Percentiles rank a stretch among this genome's conserved stretches.
Conservation (phyloP, 2,113 vertebrate species). For the Anolis sagrei region DNA sequence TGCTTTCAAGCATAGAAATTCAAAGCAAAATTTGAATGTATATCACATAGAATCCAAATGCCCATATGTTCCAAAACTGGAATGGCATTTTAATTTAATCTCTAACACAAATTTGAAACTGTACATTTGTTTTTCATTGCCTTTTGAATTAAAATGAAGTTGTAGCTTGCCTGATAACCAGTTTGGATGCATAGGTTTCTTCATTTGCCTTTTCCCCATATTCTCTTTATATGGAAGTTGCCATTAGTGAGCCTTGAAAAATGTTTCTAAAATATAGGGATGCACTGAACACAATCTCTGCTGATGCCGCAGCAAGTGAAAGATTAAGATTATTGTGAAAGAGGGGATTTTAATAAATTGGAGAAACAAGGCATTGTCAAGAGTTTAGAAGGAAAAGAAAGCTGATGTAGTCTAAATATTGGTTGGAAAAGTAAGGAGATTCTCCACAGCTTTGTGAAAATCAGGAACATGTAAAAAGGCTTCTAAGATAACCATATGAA, state of each 20-base stretch:
- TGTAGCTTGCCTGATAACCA: conserved; percentile 33
- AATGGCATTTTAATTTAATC: background rate
- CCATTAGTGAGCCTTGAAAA: background rate
- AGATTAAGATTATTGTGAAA: background rate
- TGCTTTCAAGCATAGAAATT: background rate
- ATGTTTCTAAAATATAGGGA: too few relatives aligned
- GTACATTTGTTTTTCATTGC: rapidly evolving
- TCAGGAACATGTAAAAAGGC: background rate
- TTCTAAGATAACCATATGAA: background rate
- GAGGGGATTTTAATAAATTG: background rate
- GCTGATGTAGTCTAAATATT: background rate
- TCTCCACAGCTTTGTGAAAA: too few relatives aligned
- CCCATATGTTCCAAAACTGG: background rate
- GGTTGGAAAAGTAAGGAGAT: too few relatives aligned
- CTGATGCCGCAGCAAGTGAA: background rate
- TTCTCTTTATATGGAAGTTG: background rate
- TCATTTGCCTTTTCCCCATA: background rate
- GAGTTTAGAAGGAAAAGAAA: background rate
- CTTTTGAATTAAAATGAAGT: rapidly evolving
- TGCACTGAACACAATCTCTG: background rate
- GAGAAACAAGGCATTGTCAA: background rate
- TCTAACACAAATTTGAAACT: background rate
- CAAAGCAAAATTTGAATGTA: background rate
- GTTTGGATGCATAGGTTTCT: background rate
- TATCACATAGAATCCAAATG: background rate